phyloP scores from a whole-genome alignment of 2,113 vertebrate species.

The Gymnocephalus cernua region DNA sequence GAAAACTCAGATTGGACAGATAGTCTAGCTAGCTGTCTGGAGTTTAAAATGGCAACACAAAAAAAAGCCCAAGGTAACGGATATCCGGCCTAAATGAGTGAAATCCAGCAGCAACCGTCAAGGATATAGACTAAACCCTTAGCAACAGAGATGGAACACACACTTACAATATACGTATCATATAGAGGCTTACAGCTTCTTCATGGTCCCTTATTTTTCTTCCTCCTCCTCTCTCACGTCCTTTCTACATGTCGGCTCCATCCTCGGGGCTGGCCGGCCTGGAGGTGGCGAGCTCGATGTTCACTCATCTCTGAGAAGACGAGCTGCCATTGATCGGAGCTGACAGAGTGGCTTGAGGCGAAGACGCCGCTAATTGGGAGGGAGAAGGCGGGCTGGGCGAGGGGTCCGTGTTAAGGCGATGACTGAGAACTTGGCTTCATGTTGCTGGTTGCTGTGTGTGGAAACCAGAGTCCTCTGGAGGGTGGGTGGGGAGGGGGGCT shows the following conservation, averaged over 20 bases:
- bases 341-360: slow-evolving; percentile 57
- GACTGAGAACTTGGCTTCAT: slow-evolving; percentile 13
- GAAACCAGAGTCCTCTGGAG: slow-evolving; percentile 16
- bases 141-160: background rate
- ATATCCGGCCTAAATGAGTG: too few species aligned
- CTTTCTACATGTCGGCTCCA: background rate
- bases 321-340: slow-evolving; percentile 49
- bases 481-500: background rate
- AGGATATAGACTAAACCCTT: too few species aligned
- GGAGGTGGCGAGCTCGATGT: slow-evolving; percentile 28
- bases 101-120: too few species aligned
- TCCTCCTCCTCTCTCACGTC: slow-evolving; percentile 1
- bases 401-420: background rate
- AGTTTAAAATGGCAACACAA: too few species aligned
- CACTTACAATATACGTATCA: background rate
- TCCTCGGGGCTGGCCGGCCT: slow-evolving; percentile 20
- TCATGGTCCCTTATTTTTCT: background rate
- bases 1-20: too few species aligned
- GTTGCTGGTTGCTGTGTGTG: slow-evolving; percentile 22
- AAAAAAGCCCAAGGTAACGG: too few species aligned
- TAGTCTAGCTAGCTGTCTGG: too few species aligned
- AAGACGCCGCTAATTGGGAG: slow-evolving; percentile 56
- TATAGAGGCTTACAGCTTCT: background rate
- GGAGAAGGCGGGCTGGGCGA: slow-evolving; percentile 5
- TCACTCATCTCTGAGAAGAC: slow-evolving; percentile 49